Conservation (phyloP, 2,113 vertebrate species). For the Oriolus oriolus region DNA sequence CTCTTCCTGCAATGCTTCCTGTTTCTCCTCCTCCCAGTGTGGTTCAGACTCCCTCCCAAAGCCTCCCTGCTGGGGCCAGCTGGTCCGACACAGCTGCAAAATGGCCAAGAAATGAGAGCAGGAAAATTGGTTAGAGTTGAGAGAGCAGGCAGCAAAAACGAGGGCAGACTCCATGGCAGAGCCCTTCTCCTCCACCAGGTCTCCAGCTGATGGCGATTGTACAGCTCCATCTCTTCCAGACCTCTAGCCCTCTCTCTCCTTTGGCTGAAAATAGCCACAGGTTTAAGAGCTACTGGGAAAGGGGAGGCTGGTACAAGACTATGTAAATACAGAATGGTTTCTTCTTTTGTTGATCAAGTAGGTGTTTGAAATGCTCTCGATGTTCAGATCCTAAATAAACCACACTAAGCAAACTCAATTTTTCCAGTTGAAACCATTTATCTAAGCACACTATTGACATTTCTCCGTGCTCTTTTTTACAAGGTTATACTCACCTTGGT, state of each 20-base stretch:
- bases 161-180: neutral
- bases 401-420: neutral
- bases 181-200: rapidly evolving
- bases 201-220: neutral
- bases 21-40: neutral
- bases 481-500: neutral
- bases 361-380: neutral
- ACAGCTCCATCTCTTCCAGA: neutral
- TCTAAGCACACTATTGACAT: neutral
- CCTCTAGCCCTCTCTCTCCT: neutral
- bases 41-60: neutral
- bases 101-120: neutral
- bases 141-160: neutral
- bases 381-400: neutral
- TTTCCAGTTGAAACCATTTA: neutral
- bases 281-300: neutral
- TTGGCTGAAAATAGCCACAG: neutral
- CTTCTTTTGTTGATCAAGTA: neutral
- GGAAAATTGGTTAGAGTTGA: neutral
- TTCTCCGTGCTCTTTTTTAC: neutral
- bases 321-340: neutral
- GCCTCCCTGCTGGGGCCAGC: neutral
- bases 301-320: neutral
- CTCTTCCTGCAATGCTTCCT: neutral
- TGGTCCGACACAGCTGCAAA: neutral